phyloP scores from a whole-genome alignment of 1,140 invertebrate genomes.

The Drosophila sucinea region DNA sequence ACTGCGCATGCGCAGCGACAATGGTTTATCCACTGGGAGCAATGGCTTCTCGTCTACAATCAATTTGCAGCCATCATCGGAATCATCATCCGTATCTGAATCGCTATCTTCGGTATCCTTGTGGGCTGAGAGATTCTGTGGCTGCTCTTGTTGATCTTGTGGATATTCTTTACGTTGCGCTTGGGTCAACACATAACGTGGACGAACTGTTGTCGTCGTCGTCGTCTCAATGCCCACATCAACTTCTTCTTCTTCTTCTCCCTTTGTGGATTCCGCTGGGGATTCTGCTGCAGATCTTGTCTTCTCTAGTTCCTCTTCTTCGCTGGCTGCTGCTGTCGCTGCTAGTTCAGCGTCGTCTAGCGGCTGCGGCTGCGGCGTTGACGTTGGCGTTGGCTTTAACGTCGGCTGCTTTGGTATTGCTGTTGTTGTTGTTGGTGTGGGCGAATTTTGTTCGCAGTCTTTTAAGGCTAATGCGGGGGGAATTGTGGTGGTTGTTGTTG shows the following conservation, averaged over 20 bases:
- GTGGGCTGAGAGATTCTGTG: constrained; percentile 24
- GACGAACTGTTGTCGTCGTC: constrained; percentile 87
- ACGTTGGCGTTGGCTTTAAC: constrained; percentile 16
- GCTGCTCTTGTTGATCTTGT: constrained; percentile 15
- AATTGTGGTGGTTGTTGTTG: constrained; percentile 10
- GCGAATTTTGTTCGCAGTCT: constrained; percentile 61
- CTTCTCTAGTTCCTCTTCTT: constrained; percentile 9
- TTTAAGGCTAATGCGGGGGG: constrained; percentile 57
- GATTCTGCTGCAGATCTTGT: background rate
- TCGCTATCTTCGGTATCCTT: constrained; percentile 17
- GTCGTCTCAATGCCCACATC: constrained; percentile 60
- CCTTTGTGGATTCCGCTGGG: background rate
- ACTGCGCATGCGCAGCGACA: constrained; percentile 76
- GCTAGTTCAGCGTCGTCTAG: constrained; percentile 25
- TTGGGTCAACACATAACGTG: constrained; percentile 87
- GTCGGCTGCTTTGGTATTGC: constrained; percentile 63
- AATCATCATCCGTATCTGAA: constrained; percentile 52
- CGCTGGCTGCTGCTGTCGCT: constrained; percentile 8
- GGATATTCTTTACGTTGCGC: constrained; percentile 92
- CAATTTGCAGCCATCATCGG: constrained; percentile 75
- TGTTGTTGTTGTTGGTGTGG: constrained; percentile 33
- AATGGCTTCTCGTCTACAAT: constrained; percentile 84
- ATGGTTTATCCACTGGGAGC: constrained; percentile 83
- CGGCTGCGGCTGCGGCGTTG: constrained; percentile 15
- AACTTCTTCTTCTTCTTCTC: constrained; percentile 28